phyloP scores from a whole-genome alignment of 2,888 invertebrate genomes.

The Heliconius hortense region DNA sequence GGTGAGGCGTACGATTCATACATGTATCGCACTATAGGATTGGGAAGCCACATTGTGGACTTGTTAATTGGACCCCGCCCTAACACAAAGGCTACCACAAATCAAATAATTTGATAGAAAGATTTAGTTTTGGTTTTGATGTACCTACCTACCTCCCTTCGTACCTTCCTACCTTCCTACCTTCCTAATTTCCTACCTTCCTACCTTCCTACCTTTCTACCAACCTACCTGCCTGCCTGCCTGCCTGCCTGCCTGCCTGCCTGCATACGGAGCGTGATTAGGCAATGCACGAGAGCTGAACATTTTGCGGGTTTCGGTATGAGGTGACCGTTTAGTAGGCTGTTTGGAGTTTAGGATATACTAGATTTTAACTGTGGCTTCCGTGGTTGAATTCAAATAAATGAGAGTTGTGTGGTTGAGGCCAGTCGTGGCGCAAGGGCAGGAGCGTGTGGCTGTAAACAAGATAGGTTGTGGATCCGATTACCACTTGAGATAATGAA shows the following conservation, averaged over 20 bases:
- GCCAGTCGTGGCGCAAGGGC: too few species aligned
- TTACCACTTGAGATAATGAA: too few species aligned
- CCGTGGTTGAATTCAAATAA: background rate
- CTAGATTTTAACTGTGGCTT: background rate
- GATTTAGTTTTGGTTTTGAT: slow-evolving; percentile 20
- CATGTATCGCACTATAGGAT: background rate
- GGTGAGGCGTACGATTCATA: background rate
- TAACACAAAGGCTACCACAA: slow-evolving; percentile 24
- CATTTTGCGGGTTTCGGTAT: too few species aligned
- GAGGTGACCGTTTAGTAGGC: too few species aligned
- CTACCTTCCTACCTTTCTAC: too few species aligned
- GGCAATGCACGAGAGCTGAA: background rate
- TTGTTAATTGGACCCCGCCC: slow-evolving; percentile 7
- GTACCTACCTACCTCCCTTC: background rate
- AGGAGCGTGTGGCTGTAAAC: too few species aligned
- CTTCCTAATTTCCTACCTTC: too few species aligned
- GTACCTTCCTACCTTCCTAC: too few species aligned
- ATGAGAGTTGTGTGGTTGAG: background rate
- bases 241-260: background rate
- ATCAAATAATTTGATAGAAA: slow-evolving; percentile 22
- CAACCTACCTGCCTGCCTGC: too few species aligned
- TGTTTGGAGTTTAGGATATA: too few species aligned
- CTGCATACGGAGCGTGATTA: slow-evolving; percentile 21
- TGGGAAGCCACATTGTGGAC: slow-evolving; percentile 5
- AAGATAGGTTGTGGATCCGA: too few species aligned